Evolutionary conservation across 2,113 vertebrate species (phyloP), one percentile per base, ranked within the genome.

Genomic region (Malaclemys terrapin): DNA sequence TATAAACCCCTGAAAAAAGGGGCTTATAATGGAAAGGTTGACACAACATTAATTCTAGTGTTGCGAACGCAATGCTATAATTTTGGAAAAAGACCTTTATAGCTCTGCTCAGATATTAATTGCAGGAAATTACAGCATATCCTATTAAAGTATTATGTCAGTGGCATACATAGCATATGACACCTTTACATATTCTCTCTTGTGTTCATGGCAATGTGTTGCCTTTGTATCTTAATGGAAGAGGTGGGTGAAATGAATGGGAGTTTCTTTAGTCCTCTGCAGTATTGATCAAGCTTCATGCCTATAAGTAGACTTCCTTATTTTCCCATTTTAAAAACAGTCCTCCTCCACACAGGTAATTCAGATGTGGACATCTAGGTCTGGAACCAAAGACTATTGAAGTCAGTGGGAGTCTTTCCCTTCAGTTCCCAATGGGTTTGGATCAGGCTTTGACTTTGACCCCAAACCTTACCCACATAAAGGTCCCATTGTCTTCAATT

Each of bases 61-160:
- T 97, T 97, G 95, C 87, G 97, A 98, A 89, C 79, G 97, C 98
- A 98, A 97, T 97, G 97, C 95, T 97, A 97, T 95, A 98, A 98
- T 98, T 98, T 97, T 92, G 96, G 96, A 38, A 96, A 97, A 98
- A 97, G 95, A 84, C 91, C 88, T 96, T 97, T 98, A 94, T 96
- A 97, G 94, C 95, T 97, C 93, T 98, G 96, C 96, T 97, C 96
- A 97, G 94, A 95, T 98, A 98, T 98, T 98, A 98, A 98, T 98
- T 98, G 97, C 98, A 98, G 98, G 98, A 98, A 98, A 98, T 98
- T 97, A 98, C 98, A 98, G 88, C 98, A 98, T 98, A 97, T 98
- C 97, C 97, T 97, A 96, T 93, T 97, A 96, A 97, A 98, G 96
- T 97, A 97, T 98, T 98, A 98, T 98, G 98, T 98, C 98, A 98